Conservation (phyloP, 2,113 vertebrate genomes). For the Brachionichthys hirsutus region DNA sequence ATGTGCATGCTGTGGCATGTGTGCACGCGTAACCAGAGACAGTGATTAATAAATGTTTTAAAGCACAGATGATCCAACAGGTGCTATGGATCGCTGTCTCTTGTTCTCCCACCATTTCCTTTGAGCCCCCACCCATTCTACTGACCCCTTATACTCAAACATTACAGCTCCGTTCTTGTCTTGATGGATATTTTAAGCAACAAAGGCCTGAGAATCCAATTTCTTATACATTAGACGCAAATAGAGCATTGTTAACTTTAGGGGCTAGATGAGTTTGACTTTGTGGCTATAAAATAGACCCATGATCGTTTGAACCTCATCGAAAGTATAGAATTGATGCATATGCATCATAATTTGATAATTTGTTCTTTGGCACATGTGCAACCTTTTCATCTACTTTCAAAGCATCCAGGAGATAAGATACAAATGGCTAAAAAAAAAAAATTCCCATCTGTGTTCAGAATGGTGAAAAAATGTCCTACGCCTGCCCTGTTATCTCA, state of each 20-base stretch:
- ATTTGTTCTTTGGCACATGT: no score
- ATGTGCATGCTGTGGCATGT: conserved; percentile 34
- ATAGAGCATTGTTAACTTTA: no score
- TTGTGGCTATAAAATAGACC: no score
- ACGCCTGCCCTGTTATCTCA: no score
- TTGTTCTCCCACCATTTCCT: conserved; percentile 11
- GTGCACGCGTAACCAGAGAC: conserved; percentile 70
- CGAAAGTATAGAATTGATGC: no score
- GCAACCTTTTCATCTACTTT: no score
- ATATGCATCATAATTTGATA: no score
- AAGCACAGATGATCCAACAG: conserved; percentile 78
- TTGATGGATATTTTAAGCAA: conserved; percentile 69
- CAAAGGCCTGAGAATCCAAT: conserved; percentile 18
- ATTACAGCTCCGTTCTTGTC: conserved; percentile 43
- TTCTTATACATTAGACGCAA: no score
- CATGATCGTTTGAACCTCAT: no score
- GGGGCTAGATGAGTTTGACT: no score
- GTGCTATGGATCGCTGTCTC: conserved; percentile 59
- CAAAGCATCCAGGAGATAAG: neutral
- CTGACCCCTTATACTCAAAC: conserved; percentile 34
- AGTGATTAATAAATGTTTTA: conserved; percentile 75
- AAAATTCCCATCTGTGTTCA: no score
- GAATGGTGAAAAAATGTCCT: no score
- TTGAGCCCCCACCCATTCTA: conserved; percentile 30
- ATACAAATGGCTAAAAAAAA: neutral